Evolutionary conservation across 2,797 vertebrate species (phyloP), one percentile per base, ranked within the genome.

Genomic region (Phrynocephalus vlangalii): DNA sequence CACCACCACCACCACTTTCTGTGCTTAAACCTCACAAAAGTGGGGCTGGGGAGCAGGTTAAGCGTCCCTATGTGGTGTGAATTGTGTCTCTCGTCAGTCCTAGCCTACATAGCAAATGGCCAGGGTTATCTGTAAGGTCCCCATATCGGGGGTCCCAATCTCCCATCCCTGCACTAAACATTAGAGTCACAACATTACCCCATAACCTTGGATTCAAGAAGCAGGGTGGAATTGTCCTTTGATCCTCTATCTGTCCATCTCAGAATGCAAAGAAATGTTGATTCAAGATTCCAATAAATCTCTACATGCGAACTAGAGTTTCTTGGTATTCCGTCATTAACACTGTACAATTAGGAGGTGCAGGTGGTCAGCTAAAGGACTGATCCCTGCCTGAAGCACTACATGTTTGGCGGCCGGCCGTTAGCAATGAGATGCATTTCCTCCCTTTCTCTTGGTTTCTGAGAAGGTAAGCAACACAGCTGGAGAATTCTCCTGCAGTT

Each of bases 401-500:
- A 0, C 6, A 44, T 56, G 85, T 52, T 26, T 3, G 0, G 86
- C 33, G 33, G 48, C 48, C 33, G 33, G 48, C 48, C 18, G 6
- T 26, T 67, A 84, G 79, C 66, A 81, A 80, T 63, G 28, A 44
- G 20, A 71, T 86, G 72, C 68, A 0, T 24, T 90, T 86, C 24
- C 87, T 88, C 85, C 79, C 86, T 5, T 90, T 88, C 88, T 26
- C 91, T 91, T 20, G 5, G 80, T 89, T 95, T 93, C 90, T 94
- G 85, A 66, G 87, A 88, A 90, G 92, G 91, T 94, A 95, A 92
- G 86, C 85, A 88, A 22, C 80, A 89, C 82, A 91, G 71, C 91
- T 87, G 91, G 94, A 93, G 92, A 94, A 94, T 93, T 95, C 88
- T 93, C 77, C 86, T 76, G 87, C 92, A 93, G 92, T 93, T 95